Evolutionary conservation across 2,113 vertebrate species (phyloP), one percentile per base, ranked within the genome.

Genomic region (Salvelinus alpinus): DNA sequence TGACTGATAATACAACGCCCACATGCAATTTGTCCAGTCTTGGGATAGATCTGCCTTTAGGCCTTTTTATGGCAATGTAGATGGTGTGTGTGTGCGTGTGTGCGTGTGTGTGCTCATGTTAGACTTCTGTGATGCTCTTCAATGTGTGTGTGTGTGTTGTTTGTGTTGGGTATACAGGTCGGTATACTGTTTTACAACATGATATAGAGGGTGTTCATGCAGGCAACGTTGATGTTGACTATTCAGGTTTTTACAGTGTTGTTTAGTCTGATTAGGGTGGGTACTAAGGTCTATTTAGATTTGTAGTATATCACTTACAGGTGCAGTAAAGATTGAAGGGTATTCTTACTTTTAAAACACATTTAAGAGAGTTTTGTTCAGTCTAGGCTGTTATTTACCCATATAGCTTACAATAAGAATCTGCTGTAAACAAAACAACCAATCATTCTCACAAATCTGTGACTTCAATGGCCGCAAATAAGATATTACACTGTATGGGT

Each of bases 21-120:
- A 79, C 74, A 83, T 86, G 83, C 71, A 86, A 72, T 89, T 84
- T 89, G 84, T 84, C 80, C 74, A 62, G 38, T 44, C 44, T 62
- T 71, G 79, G 60, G 60, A 73, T 82, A 72, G 86, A 83, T 80
- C 60, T 44, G 2, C 31, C 60, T 74, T 29, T 44, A 60, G 69
- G 29, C 65, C 64, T 73, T 44, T 70, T 77, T 80, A 72, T 74
- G 64, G 60, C 34, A 72, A 64, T 20, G 14, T 44, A 44, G 38
- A 44, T 11, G 38, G 38, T 44, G 38, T 11, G 8, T 34, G 34
- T 34, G 31, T 34, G 34, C 1, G 31, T 66, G 31, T 34, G 75
- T 3, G 31, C 5, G 75, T 3, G 9, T 11, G 4, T 18, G 69
- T 51, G 71, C 6, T 34, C 34, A 34, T 34, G 6, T 34, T 7